Base-by-base conservation (phyloP, 2,797 vertebrate species). In the Micropoecilia bifurca region DNA sequence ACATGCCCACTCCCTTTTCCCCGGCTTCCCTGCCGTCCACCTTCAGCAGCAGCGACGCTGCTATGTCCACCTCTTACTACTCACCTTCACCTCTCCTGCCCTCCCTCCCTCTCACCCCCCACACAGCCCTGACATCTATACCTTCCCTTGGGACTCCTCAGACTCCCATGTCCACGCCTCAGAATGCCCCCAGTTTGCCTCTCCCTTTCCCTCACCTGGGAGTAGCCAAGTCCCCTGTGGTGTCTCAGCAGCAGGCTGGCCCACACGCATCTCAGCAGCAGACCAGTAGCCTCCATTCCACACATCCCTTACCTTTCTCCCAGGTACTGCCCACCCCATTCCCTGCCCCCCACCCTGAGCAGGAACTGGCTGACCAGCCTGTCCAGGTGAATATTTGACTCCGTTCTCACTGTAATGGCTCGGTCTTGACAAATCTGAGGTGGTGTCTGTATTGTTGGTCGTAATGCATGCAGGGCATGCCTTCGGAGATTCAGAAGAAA, bases 31-130 rank as follows among this genome's bases (percentile, higher is more conserved):
- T 93, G 76, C 87, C 86, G 88, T 92, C 96, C 73, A 95, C 96
- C 79, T 95, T 96, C 84, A 95, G 95, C 25, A 95, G 89, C 1
- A 94, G 94, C 89, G 93, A 93, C 1, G 82, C 87, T 85, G 88
- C 95, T 53, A 87, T 96, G 71, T 96, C 96, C 4, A 95, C 96
- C 77, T 92, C 96, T 28, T 97, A 97, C 91, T 97, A 96, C 73
- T 94, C 97, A 81, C 92, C 94, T 0, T 95, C 96, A 6, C 94
- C 96, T 89, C 95, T 91, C 94, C 96, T 75, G 84, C 95, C 79
- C 90, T 94, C 90, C 90, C 94, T 91, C 80, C 95, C 78, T 77
- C 81, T 93, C 48, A 90, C 79, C 71, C 87, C 85, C 85, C 83
- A 91, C 76, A 43, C 87, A 79, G 61, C 76, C 76, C 55, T 88